phyloP scores from a whole-genome alignment of 2,113 vertebrate species.

The Ciconia maguari region DNA sequence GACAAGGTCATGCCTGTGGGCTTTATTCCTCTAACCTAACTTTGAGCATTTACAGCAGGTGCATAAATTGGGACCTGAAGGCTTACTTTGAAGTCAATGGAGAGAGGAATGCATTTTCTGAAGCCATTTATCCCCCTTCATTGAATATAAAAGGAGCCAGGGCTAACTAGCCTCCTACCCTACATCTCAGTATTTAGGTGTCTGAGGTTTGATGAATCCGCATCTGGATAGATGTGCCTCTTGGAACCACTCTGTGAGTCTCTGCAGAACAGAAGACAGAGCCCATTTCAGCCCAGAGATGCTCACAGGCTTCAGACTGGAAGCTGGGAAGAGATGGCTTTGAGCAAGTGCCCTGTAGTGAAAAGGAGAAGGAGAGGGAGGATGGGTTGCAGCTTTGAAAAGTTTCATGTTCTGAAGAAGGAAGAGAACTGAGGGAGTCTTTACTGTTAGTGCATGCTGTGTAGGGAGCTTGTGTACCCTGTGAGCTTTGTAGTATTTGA shows the following conservation, averaged over 20 bases:
- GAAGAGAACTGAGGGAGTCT: not conserved
- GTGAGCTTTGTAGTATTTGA: not conserved
- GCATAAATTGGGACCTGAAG: constrained; percentile 14
- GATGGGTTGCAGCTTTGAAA: not conserved
- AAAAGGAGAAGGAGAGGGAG: not conserved
- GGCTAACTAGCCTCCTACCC: not conserved
- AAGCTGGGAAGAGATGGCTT: not conserved
- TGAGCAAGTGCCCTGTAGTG: not conserved
- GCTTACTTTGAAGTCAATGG: constrained; percentile 31
- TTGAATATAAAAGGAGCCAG: constrained; percentile 24
- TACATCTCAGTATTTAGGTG: not conserved
- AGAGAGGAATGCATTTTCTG: not conserved
- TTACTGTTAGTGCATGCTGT: rapidly evolving
- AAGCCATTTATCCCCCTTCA: constrained; percentile 14
- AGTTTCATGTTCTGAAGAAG: not conserved
- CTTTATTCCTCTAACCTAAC: constrained; percentile 24
- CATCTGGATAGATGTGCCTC: not conserved
- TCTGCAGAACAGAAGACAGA: not conserved
- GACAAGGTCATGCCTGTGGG: not conserved
- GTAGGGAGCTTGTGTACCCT: not conserved
- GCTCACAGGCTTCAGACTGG: not conserved
- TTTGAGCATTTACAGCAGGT: not conserved
- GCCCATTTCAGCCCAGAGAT: not conserved
- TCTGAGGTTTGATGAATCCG: not conserved
- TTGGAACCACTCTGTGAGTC: not conserved